Percentiles rank a stretch among this genome's conserved stretches.
Evolutionary conservation across 2,113 vertebrate species (phyloP).

Genomic region (Triplophysa dalaica): DNA sequence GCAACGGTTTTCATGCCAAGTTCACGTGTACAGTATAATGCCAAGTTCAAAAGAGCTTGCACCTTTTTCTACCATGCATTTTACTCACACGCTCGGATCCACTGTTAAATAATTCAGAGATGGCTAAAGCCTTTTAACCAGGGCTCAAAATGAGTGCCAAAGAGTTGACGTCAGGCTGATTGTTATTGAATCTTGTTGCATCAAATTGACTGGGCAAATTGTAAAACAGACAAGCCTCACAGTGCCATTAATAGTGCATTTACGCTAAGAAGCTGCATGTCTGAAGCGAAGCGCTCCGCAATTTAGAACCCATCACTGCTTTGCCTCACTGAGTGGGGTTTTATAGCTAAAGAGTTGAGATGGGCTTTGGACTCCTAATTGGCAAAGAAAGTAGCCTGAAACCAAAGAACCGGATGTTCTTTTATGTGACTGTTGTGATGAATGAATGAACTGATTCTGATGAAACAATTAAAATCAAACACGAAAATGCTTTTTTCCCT

Average conservation of each 20-base stretch:
- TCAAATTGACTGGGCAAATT: conserved; percentile 56
- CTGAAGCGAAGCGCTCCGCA: conserved; percentile 41
- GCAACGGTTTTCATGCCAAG: neutral
- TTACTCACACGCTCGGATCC: conserved; percentile 34
- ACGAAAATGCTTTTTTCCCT: neutral
- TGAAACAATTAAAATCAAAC: no score
- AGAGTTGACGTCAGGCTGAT: conserved; percentile 52
- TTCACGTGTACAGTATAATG: neutral
- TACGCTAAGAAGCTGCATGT: conserved; percentile 51
- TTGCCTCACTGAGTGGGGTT: conserved; percentile 34
- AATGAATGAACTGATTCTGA: neutral
- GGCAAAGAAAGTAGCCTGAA: conserved; percentile 53
- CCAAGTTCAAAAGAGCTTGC: neutral
- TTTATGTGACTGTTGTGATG: conserved; percentile 25
- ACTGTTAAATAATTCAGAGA: conserved; percentile 59
- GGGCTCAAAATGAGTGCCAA: conserved; percentile 47
- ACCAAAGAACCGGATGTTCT: conserved; percentile 46
- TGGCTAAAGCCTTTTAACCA: conserved; percentile 60
- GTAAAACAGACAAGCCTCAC: conserved; percentile 51
- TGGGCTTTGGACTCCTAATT: conserved; percentile 52
- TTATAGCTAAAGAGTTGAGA: conserved; percentile 52
- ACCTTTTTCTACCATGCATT: conserved; percentile 26
- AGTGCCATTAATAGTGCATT: conserved; percentile 59
- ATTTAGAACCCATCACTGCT: conserved; percentile 57
- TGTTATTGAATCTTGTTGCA: conserved; percentile 59